These are phyloP conservation scores for Ceuthmochares aereus DNA, from an alignment of 2,113 vertebrate species.

Conservation along the genomic window DNA sequence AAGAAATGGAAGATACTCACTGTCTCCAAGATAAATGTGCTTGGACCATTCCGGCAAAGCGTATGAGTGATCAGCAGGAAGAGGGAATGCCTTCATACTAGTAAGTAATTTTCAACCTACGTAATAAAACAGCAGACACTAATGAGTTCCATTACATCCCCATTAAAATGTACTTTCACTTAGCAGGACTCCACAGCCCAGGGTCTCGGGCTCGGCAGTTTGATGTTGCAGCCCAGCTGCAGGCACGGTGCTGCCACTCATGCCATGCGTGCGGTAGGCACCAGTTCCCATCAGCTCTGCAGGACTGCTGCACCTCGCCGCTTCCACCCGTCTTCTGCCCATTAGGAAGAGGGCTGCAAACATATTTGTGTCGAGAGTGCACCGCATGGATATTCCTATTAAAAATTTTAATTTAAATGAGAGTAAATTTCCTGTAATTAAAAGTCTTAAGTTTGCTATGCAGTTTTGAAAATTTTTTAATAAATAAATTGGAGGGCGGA, in stretches of 20 bases:
- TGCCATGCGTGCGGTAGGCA: rapidly evolving
- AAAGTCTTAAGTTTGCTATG: neutral
- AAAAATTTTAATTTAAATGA: neutral
- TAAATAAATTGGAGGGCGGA: neutral
- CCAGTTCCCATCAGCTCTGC: neutral
- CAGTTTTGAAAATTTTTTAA: neutral
- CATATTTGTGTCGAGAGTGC: rapidly evolving
- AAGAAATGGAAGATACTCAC: neutral
- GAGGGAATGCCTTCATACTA: neutral
- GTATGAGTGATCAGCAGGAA: neutral
- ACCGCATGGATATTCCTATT: neutral
- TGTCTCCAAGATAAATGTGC: neutral
- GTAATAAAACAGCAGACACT: slow-evolving; percentile 1
- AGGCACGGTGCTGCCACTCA: neutral
- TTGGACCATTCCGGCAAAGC: neutral
- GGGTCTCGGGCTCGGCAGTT: neutral
- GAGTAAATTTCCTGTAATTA: neutral
- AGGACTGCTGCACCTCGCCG: rapidly evolving
- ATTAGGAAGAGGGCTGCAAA: neutral
- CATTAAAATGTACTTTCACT: slow-evolving; percentile 9
- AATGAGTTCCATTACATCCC: slow-evolving; percentile 19
- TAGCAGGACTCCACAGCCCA: neutral
- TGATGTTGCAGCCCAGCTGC: neutral
- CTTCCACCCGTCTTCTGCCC: neutral
- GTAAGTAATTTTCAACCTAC: neutral